Conservation (phyloP, 2,888 invertebrate genomes). For the Yponomeuta cagnagella region DNA sequence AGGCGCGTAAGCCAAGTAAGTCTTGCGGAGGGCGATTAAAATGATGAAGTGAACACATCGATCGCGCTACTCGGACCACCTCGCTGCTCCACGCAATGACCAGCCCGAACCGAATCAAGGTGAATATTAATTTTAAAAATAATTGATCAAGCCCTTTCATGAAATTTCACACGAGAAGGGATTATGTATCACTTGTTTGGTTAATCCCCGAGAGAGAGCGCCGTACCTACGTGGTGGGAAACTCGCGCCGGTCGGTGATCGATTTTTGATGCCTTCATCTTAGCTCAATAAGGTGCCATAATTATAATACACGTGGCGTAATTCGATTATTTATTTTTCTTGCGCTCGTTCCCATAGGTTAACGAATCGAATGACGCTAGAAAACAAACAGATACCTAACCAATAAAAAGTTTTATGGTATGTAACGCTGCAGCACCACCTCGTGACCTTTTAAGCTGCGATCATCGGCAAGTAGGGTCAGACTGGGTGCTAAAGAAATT, state of each 20-base stretch:
- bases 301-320: constrained; percentile 2
- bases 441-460: constrained; percentile 44
- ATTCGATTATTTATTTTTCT: constrained; percentile 14
- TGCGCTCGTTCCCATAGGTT: not conserved
- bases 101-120: constrained; percentile 27
- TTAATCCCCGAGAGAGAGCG: constrained; percentile 45
- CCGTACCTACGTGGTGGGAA: constrained; percentile 39
- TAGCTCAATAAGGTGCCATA: constrained; percentile 10
- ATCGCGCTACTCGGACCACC: constrained; percentile 30
- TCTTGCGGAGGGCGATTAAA: constrained; percentile 59
- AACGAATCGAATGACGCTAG: not conserved
- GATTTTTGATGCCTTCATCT: constrained; percentile 32
- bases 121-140: constrained; percentile 46
- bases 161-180: constrained; percentile 59
- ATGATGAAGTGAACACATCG: constrained; percentile 62
- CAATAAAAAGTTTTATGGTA: not conserved
- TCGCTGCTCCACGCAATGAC: not conserved
- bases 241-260: constrained; percentile 30
- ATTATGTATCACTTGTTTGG: constrained; percentile 60
- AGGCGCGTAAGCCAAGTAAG: constrained; percentile 71
- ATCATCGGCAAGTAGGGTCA: constrained; percentile 47
- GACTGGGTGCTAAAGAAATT: constrained; percentile 51
- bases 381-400: constrained; percentile 4
- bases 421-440: constrained; percentile 23
- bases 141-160: constrained; percentile 42